Conservation (phyloP, 2,888 invertebrate genomes). For the Troides oblongomaculatus region DNA sequence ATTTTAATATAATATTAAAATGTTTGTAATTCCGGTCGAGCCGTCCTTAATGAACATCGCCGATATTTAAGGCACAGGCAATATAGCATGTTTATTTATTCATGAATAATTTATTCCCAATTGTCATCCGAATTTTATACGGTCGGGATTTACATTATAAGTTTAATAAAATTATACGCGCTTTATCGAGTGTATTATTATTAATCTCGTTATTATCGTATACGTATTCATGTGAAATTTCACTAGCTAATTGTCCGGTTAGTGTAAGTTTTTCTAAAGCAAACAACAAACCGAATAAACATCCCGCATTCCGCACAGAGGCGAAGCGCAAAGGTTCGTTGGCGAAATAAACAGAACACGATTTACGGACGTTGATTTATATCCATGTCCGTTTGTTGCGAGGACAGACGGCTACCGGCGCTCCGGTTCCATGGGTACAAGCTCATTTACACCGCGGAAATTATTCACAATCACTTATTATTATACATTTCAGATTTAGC, state of each 20-base stretch:
- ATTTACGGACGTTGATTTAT: constrained; percentile 25
- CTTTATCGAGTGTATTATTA: background rate
- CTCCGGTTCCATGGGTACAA: background rate
- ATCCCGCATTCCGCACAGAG: constrained; percentile 23
- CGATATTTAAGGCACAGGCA: constrained; percentile 6
- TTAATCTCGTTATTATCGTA: background rate
- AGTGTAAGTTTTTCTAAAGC: constrained; percentile 11
- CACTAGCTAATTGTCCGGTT: background rate
- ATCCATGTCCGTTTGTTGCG: constrained; percentile 18
- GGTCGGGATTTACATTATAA: constrained; percentile 8
- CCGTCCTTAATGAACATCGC: background rate
- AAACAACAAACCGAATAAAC: constrained; percentile 11
- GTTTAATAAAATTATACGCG: constrained; percentile 3
- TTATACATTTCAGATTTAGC: background rate
- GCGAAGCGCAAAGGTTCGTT: constrained; percentile 20
- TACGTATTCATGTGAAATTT: background rate
- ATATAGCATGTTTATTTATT: constrained; percentile 14
- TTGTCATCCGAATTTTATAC: constrained; percentile 19
- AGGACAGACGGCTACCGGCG: constrained; percentile 22
- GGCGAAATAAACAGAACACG: constrained; percentile 23
- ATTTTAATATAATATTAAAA: background rate
- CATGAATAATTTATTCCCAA: constrained; percentile 20
- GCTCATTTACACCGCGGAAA: constrained; percentile 3
- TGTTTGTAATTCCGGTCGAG: background rate
- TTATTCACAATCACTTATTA: constrained; percentile 6